Evolutionary conservation across 2,888 invertebrate genomes (phyloP).

Genomic region (Sesia bembeciformis): DNA sequence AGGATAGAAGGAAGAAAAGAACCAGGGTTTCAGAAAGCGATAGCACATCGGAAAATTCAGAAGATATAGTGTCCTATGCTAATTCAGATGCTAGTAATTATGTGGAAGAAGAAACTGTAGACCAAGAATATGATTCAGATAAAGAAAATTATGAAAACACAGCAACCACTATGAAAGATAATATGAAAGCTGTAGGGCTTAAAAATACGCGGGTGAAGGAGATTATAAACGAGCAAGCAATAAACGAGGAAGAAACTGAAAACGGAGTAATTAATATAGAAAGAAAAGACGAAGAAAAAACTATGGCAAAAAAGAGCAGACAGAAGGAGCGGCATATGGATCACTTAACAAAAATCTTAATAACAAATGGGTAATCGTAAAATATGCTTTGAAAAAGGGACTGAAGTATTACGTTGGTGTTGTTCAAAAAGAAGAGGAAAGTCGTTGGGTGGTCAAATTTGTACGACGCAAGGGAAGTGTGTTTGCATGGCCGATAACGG

Average conservation of each 20-base stretch:
- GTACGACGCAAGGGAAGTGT: background rate
- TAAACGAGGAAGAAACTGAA: background rate
- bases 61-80: background rate
- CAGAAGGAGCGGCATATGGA: background rate
- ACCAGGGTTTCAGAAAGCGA: too few relatives aligned
- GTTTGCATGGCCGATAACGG: conserved; percentile 7
- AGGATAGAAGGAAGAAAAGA: too few relatives aligned
- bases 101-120: background rate
- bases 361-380: background rate
- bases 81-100: background rate
- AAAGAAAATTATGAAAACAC: background rate
- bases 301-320: background rate
- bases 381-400: background rate
- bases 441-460: background rate
- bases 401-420: background rate
- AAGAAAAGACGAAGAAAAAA: background rate
- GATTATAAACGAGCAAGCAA: too few relatives aligned
- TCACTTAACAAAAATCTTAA: too few relatives aligned
- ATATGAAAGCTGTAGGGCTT: too few relatives aligned
- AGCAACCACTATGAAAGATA: too few relatives aligned
- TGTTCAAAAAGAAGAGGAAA: background rate
- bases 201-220: too few relatives aligned
- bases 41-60: too few relatives aligned
- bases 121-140: background rate
- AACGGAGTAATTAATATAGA: background rate